Evolutionary conservation across 2,888 invertebrate species (phyloP), one percentile per base, ranked within the genome.

Genomic region (Celastrina argiolus): DNA sequence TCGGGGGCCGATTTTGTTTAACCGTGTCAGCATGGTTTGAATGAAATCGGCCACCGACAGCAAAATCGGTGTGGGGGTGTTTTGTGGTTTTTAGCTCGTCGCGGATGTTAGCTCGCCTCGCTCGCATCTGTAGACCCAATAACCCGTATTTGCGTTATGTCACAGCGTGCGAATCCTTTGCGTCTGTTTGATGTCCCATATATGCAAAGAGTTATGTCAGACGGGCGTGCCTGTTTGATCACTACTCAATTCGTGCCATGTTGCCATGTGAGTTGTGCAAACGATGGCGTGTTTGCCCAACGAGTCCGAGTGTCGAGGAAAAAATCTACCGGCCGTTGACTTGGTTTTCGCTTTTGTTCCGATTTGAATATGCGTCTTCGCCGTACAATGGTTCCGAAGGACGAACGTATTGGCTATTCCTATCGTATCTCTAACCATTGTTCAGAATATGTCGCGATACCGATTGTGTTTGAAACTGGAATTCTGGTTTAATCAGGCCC

Each of bases 361-460:
- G 76, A 71, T 78, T 81, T 81, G 78, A 82, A 83, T 83, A 77
- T 78, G 73, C 76, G 78, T 74, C 78, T 74, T 74, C 76, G 77
- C 69, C 74, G 75, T 73, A 64, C 66, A 67, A 58, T 73, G 75
- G 77, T 81, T 78, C 77, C 75, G 69, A 73, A 71, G 74, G 72
- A 63, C 64, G 72, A 80, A 85, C 88, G 87, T 89, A 84, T 89
- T 88, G 86, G 78, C 79, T 85, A 90, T 90, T 86, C 89, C 75
- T 86, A 86, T 88, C 88, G 83, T 85, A 83, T 80, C 81, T 81
- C 79, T 70, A 75, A 76, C 88, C 81, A 90, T 90, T 90, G 90
- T 90, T 90, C 90, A 84, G 82, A 87, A 90, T 90, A 90, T 81
- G 90, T 90, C 88, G 79, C 87, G 84, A 71, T 74, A 82, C 82